Evolutionary conservation across 2,888 invertebrate genomes (phyloP).

Genomic region (Yponomeuta malinellus): DNA sequence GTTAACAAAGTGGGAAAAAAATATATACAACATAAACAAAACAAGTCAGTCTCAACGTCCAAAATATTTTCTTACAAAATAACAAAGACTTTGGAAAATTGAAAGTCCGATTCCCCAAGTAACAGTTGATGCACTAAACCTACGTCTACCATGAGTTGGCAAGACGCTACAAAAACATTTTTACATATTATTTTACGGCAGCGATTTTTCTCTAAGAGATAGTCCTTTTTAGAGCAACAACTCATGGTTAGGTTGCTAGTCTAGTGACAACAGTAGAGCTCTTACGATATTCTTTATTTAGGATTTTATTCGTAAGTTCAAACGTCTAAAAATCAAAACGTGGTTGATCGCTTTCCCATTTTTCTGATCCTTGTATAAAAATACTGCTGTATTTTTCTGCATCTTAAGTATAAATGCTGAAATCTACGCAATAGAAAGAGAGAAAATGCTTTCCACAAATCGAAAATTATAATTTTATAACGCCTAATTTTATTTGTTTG

Average conservation of each 20-base stretch:
- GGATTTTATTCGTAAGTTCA: background rate
- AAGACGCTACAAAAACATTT: background rate
- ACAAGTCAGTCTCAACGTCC: slow-evolving; percentile 75
- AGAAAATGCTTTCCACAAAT: slow-evolving; percentile 30
- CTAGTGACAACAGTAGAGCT: background rate
- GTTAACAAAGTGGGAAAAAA: slow-evolving; percentile 63
- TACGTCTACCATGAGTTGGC: background rate
- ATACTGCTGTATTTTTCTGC: slow-evolving; percentile 50
- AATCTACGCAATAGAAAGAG: slow-evolving; percentile 37
- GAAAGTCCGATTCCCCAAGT: slow-evolving; percentile 12
- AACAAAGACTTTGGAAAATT: slow-evolving; percentile 31
- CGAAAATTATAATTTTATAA: slow-evolving; percentile 42
- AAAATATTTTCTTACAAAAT: slow-evolving; percentile 51
- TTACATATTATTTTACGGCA: background rate
- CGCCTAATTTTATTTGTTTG: slow-evolving; percentile 45
- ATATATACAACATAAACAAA: slow-evolving; percentile 73
- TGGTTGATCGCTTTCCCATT: background rate
- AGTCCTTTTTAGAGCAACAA: background rate
- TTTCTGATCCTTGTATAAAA: slow-evolving; percentile 44
- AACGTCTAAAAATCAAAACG: background rate
- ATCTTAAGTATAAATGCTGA: slow-evolving; percentile 32
- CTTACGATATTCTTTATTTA: background rate
- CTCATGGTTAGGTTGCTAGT: background rate
- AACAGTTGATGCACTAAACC: slow-evolving; percentile 11
- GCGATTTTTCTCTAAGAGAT: background rate